Evolutionary conservation across 2,113 vertebrate genomes (phyloP).

Genomic region (Pycnonotus jocosus): DNA sequence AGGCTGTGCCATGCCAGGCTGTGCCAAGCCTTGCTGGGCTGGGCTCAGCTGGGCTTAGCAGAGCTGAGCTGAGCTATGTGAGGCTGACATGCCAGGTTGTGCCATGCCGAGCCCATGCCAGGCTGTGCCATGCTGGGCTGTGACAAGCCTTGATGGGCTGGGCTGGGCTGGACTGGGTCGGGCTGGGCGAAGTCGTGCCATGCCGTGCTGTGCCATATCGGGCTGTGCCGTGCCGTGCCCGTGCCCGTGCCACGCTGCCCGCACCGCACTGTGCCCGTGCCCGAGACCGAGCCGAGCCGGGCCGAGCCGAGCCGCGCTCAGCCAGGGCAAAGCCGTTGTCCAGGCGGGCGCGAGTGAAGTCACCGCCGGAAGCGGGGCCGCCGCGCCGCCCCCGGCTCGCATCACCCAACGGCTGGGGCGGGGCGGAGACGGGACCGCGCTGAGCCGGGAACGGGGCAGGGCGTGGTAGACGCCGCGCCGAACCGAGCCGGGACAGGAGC

Average conservation of each 20-base stretch:
- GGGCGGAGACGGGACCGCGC: neutral
- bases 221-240: neutral
- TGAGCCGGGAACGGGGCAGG: neutral
- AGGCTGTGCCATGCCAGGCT: neutral
- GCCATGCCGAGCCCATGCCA: neutral
- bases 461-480: neutral
- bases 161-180: no score
- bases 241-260: neutral
- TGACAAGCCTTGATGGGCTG: no score
- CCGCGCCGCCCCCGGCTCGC: neutral
- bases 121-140: no score
- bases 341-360: neutral
- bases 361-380: slow-evolving; percentile 24
- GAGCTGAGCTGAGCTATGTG: neutral
- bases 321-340: neutral
- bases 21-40: neutral
- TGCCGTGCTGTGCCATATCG: neutral
- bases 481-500: neutral
- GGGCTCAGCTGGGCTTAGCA: neutral
- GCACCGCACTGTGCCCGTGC: neutral
- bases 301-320: neutral
- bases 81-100: neutral
- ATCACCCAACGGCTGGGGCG: neutral
- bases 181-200: no score
- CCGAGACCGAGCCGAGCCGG: neutral